Evolutionary conservation across 1,140 invertebrate genomes (phyloP), one percentile per base, ranked within the genome.

Genomic region (Bombus superbus): DNA sequence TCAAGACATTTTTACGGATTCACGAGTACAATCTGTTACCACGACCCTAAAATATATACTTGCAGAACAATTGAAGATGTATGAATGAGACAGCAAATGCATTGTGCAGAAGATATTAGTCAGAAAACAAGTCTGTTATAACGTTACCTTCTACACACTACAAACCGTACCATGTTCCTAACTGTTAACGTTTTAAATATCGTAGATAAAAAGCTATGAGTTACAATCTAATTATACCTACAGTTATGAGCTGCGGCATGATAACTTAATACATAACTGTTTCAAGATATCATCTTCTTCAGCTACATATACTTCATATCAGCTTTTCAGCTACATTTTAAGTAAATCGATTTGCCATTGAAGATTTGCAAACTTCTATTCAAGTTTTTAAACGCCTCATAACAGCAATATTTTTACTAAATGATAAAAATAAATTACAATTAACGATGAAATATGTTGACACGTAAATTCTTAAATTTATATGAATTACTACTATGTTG

Each of bases 31-130:
- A 32, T 32, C 42, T 73, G 74, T 53, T 59, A n/a, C n/a, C 44
- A 76, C 74, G 74, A 76, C 74, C 32, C 59, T 76, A 59, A 59
- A 76, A 76, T 76, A 76, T 57, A 76, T 53, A 59, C 32, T 38
- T 57, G 13, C 35, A 38, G 74, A 57, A 76, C 74, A 76, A 76
- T 76, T 76, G 74, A 13, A 76, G 74, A 76, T 76, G 18, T 59
- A 59, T 40, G 59, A 78, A 76, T 75, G 59, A 68, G 76, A 44
- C 76, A 66, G 76, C 76, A 64, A 44, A 66, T 44, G 76, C 40
- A 78, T 78, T 78, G 74, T 76, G 25, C 74, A 25, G 32, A 57
- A 32, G n/a, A 75, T 47, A 53, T 75, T 74, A 74, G 72, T 13
- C 18, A 57, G 28, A 18, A 32, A n/a, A 73, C 72, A 73, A 25